Percentiles rank a stretch among this genome's conserved stretches.
Evolutionary conservation across 2,888 invertebrate species (phyloP).

Genomic region (Diaperis boleti): DNA sequence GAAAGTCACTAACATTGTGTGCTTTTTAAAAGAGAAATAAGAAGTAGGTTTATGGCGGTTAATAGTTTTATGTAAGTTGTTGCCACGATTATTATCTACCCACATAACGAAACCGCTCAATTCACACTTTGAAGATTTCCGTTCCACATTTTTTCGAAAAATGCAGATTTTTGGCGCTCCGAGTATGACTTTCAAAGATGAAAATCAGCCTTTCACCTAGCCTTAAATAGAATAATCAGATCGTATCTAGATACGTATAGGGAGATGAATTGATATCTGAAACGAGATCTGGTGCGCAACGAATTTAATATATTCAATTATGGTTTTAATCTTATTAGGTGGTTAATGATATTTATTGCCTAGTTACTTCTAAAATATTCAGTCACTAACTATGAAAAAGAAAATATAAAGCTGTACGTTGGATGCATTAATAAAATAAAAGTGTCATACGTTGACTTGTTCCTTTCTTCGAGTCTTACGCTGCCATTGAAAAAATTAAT

Average conservation of each 20-base stretch:
- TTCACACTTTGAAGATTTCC: no score
- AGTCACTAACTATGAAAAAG: no score
- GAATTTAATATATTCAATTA: slow-evolving; percentile 8
- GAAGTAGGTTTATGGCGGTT: slow-evolving; percentile 19
- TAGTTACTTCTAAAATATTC: not conserved
- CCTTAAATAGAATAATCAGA: slow-evolving; percentile 20
- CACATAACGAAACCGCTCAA: slow-evolving; percentile 15
- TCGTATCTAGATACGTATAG: slow-evolving; percentile 3
- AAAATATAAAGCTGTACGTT: no score
- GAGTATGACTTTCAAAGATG: not conserved
- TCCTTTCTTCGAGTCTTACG: no score
- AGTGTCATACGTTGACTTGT: no score
- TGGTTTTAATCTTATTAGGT: not conserved
- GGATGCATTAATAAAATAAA: no score
- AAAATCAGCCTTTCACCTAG: slow-evolving; percentile 19
- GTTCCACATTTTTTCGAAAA: not conserved
- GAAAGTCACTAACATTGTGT: no score
- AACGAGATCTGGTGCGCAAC: slow-evolving; percentile 13
- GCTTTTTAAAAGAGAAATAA: no score
- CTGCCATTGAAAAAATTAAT: no score
- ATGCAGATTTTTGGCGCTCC: not conserved
- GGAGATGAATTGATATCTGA: not conserved
- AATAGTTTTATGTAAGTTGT: slow-evolving; percentile 25
- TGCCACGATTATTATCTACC: slow-evolving; percentile 16
- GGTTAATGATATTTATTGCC: not conserved